Evolutionary conservation across 2,888 invertebrate genomes (phyloP).

Genomic region (Torymus auratus): DNA sequence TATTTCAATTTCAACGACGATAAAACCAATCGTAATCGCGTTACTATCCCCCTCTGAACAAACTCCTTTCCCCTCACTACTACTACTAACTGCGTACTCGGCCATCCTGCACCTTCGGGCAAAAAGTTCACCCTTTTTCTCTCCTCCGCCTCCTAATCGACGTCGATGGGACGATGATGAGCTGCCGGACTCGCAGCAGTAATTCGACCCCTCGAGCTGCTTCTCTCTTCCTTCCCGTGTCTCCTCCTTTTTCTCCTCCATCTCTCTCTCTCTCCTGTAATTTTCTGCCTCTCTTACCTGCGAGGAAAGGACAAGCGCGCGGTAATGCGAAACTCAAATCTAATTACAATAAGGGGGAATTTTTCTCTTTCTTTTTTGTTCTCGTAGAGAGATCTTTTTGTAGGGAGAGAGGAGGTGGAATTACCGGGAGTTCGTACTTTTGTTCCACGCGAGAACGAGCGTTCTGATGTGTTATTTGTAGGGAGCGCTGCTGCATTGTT

Average conservation of each 20-base stretch:
- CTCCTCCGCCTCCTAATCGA: constrained; percentile 42
- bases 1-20: not conserved
- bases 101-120: not conserved
- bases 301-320: not conserved
- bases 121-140: not conserved
- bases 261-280: constrained; percentile 32
- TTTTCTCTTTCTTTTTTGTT: not conserved
- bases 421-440: not conserved
- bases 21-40: not conserved
- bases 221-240: not conserved
- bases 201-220: constrained; percentile 33
- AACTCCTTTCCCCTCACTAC: too few species aligned
- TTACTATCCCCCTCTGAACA: too few species aligned
- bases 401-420: not conserved
- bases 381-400: not conserved
- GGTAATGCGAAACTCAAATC: constrained; percentile 48
- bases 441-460: not conserved
- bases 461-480: too few species aligned
- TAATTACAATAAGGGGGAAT: constrained; percentile 51
- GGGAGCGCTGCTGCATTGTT: too few species aligned
- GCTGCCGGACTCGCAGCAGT: constrained; percentile 18
- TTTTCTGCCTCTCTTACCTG: constrained; percentile 35
- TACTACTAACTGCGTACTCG: too few species aligned
- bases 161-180: constrained; percentile 50
- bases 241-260: constrained; percentile 1